A percentile compares a stretch with the other conserved stretches of the same genome.
phyloP scores from a whole-genome alignment of 2,888 invertebrate genomes.

The Eulithis prunata region DNA sequence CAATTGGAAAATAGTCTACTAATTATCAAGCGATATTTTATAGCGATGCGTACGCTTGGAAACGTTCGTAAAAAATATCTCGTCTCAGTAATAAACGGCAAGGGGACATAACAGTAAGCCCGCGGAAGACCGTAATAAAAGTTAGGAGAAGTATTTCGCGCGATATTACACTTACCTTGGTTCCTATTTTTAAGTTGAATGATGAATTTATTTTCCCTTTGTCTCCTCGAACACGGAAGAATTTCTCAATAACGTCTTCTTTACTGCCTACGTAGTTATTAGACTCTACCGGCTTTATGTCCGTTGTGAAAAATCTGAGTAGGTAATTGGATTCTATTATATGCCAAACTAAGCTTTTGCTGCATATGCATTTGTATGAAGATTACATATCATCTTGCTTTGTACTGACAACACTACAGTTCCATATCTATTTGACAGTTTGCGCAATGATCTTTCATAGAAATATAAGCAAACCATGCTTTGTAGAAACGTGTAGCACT shows the following conservation, averaged over 20 bases:
- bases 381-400: constrained; percentile 8
- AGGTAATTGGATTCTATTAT: constrained; percentile 30
- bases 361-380: constrained; percentile 24
- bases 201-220: constrained; percentile 52
- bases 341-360: constrained; percentile 29
- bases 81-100: constrained; percentile 60
- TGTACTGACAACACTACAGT: not conserved
- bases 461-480: too few relatives aligned
- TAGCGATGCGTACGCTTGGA: constrained; percentile 42
- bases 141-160: constrained; percentile 57
- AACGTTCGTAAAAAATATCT: constrained; percentile 66
- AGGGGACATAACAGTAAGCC: constrained; percentile 61
- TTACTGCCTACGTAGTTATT: constrained; percentile 39
- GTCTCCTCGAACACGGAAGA: constrained; percentile 49
- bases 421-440: not conserved
- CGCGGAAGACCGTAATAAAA: constrained; percentile 64
- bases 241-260: constrained; percentile 45
- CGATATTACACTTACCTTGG: constrained; percentile 45
- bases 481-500: too few relatives aligned
- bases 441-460: too few relatives aligned
- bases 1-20: constrained; percentile 36
- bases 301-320: constrained; percentile 26
- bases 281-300: constrained; percentile 30
- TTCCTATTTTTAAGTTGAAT: constrained; percentile 50
- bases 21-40: constrained; percentile 49